phyloP scores from a whole-genome alignment of 2,888 invertebrate species.

The Cordylochernes scorpioides region DNA sequence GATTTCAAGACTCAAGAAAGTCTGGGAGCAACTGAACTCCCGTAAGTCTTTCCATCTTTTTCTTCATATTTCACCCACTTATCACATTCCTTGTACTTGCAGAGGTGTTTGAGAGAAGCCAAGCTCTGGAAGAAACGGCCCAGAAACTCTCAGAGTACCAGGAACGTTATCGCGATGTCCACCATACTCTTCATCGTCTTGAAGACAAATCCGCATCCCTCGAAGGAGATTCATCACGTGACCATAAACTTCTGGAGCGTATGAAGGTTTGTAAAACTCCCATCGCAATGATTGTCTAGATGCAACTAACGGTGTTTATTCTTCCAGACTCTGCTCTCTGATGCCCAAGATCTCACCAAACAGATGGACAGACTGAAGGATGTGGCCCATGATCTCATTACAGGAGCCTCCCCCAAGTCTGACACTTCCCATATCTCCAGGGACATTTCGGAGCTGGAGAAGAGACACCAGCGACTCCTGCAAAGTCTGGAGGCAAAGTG shows the following conservation, averaged over 20 bases:
- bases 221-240: conserved; percentile 32
- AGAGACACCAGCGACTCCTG: conserved; percentile 46
- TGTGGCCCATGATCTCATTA: conserved; percentile 45
- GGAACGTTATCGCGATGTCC: conserved; percentile 56
- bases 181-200: conserved; percentile 54
- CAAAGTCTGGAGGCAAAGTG: conserved; percentile 48
- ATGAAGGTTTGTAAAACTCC: conserved; percentile 34
- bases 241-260: conserved; percentile 54
- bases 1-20: conserved; percentile 46
- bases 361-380: conserved; percentile 38
- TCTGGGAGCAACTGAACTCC: conserved; percentile 74
- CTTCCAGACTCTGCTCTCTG: conserved; percentile 35
- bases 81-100: neutral
- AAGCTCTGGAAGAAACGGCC: conserved; percentile 49
- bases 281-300: too few species aligned
- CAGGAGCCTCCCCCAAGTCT: conserved; percentile 40
- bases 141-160: conserved; percentile 43
- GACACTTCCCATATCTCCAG: conserved; percentile 48
- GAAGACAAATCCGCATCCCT: conserved; percentile 55
- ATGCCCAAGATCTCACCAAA: conserved; percentile 44
- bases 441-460: conserved; percentile 46
- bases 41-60: conserved; percentile 18
- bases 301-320: too few species aligned
- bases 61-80: neutral
- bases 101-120: conserved; percentile 41